These are phyloP conservation scores for Aphaenogaster rudis DNA, from an alignment of 1,140 invertebrate genomes.

Conservation along the genomic window DNA sequence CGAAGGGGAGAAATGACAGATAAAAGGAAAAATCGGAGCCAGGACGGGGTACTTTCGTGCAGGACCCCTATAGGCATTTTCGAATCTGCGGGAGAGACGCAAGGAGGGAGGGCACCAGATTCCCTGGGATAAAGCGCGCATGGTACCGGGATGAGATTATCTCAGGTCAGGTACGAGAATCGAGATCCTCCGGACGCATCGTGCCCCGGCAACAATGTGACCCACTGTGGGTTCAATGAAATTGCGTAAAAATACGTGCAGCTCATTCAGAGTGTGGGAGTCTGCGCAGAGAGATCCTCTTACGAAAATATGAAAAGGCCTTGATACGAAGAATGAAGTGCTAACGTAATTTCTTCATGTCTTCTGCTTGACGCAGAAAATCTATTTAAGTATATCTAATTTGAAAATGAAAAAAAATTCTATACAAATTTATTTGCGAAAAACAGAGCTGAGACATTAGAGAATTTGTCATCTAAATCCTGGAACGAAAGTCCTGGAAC, in stretches of 20 bases:
- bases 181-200: slow-evolving; percentile 59
- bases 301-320: slow-evolving; percentile 48
- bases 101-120: slow-evolving; percentile 22
- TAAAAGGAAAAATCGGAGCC: slow-evolving; percentile 58
- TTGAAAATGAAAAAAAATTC: background rate
- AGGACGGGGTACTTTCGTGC: slow-evolving; percentile 35
- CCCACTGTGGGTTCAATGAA: slow-evolving; percentile 77
- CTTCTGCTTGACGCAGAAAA: background rate
- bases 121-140: slow-evolving; percentile 76
- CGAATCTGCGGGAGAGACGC: slow-evolving; percentile 78
- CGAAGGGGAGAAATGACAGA: slow-evolving; percentile 54
- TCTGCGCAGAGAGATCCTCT: slow-evolving; percentile 52
- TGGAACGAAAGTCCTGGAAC: background rate
- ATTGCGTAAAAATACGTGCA: slow-evolving; percentile 79
- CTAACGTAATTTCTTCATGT: slow-evolving; percentile 46
- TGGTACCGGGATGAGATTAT: slow-evolving; percentile 84
- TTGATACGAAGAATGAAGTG: slow-evolving; percentile 7
- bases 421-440: background rate
- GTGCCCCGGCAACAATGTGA: slow-evolving; percentile 78
- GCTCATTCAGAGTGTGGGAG: slow-evolving; percentile 80
- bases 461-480: background rate
- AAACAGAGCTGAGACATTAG: background rate
- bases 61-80: slow-evolving; percentile 66
- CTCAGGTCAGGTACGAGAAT: slow-evolving; percentile 82
- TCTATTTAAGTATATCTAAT: background rate